Evolutionary conservation across 2,113 vertebrate species (phyloP).

Genomic region (Morphnarchus princeps): DNA sequence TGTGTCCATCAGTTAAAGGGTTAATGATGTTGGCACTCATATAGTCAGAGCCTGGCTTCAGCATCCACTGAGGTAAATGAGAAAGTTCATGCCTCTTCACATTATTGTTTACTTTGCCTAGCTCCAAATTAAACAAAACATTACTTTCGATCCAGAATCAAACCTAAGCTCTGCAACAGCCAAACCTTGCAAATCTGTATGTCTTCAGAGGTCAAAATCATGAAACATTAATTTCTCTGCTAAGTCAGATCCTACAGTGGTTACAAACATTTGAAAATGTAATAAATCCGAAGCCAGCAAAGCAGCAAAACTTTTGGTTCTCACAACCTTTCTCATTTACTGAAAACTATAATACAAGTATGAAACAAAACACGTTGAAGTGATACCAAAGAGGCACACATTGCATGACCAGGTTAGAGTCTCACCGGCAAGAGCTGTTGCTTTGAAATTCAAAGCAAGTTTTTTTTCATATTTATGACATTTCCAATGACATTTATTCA

Average conservation of each 20-base stretch:
- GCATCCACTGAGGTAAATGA: neutral
- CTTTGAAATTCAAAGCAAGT: constrained; percentile 49
- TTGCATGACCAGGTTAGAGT: neutral
- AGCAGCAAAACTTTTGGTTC: neutral
- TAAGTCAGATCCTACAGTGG: neutral
- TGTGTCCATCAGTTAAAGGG: neutral
- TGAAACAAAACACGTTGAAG: neutral
- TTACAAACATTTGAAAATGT: neutral
- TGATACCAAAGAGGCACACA: neutral
- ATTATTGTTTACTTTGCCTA: neutral
- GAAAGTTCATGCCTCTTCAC: neutral
- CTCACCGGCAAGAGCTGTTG: neutral
- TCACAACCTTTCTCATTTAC: neutral
- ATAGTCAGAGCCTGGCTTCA: neutral
- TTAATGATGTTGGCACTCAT: neutral
- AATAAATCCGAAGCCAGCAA: neutral
- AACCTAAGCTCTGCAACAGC: neutral
- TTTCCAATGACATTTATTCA: constrained; percentile 51
- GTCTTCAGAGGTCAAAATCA: neutral
- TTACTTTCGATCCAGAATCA: neutral
- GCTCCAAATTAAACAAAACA: neutral
- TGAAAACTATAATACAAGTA: neutral
- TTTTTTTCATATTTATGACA: constrained; percentile 36
- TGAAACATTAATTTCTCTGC: neutral
- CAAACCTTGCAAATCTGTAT: neutral